These are phyloP conservation scores for Phortica okadai DNA, from an alignment of 2,888 invertebrate species.

Conservation along the genomic window DNA sequence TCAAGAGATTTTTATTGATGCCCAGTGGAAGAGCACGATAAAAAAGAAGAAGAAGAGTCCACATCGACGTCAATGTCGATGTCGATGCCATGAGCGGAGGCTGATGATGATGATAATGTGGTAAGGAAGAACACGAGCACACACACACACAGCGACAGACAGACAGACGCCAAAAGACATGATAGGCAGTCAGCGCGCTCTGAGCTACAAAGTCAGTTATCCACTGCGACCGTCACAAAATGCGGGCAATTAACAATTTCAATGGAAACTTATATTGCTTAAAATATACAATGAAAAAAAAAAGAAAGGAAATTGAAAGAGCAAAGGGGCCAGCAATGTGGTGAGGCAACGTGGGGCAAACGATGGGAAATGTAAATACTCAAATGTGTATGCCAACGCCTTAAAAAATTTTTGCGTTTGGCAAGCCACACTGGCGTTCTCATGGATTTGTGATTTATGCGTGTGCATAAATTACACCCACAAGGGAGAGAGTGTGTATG, in stretches of 20 bases:
- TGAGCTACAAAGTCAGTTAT: no score
- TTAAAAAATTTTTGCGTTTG: no score
- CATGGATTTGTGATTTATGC: constrained; percentile 29
- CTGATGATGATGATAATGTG: neutral
- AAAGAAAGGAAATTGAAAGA: neutral
- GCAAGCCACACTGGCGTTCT: neutral
- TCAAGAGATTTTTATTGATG: constrained; percentile 74
- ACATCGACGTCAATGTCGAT: no score
- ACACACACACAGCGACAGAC: constrained; percentile 31
- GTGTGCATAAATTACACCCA: constrained; percentile 60
- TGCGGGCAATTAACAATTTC: constrained; percentile 68
- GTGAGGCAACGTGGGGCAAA: neutral
- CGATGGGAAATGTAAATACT: neutral
- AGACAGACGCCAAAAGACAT: constrained; percentile 30
- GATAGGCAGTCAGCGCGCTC: no score
- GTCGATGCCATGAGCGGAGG: neutral
- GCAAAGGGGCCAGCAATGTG: neutral
- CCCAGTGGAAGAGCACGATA: constrained; percentile 33
- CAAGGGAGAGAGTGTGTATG: neutral
- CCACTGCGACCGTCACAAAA: constrained; percentile 47
- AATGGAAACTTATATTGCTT: constrained; percentile 67
- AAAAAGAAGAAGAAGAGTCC: no score
- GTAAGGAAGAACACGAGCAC: constrained; percentile 29
- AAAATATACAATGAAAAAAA: neutral
- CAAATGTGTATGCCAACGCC: no score